These are phyloP conservation scores for Phrynosoma platyrhinos DNA, from an alignment of 2,113 vertebrate species.

Conservation along the genomic window DNA sequence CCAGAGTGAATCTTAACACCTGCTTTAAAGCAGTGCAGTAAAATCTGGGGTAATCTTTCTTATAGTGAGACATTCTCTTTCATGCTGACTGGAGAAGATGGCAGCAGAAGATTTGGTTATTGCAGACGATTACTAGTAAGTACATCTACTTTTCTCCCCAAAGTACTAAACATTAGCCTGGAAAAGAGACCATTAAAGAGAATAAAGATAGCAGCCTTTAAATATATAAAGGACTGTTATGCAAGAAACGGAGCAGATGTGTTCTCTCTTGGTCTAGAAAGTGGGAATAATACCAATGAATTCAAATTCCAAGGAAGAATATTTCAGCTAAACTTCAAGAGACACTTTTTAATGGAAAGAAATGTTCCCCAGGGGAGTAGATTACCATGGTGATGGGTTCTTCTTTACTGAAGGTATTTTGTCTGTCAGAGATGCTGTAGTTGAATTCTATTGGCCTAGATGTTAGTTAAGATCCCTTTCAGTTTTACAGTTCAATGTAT, in stretches of 20 bases:
- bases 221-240: neutral
- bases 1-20: neutral
- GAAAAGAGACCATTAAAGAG: neutral
- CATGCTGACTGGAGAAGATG: conserved; percentile 98
- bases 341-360: neutral
- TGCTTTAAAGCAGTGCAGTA: neutral
- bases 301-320: neutral
- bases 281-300: neutral
- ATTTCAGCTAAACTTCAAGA: neutral
- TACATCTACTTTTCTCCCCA: conserved; percentile 4
- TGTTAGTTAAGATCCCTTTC: neutral
- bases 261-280: neutral
- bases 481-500: neutral
- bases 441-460: neutral
- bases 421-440: neutral
- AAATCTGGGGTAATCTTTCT: conserved; percentile 57
- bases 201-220: too few species aligned
- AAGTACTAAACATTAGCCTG: neutral
- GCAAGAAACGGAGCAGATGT: neutral
- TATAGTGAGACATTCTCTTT: conserved; percentile 98
- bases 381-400: neutral
- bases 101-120: conserved; percentile 96
- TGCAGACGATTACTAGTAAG: conserved; percentile 97
- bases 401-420: neutral
- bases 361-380: neutral